Conservation (phyloP, 2,797 vertebrate genomes). For the Mormyrus proboscirostris region DNA sequence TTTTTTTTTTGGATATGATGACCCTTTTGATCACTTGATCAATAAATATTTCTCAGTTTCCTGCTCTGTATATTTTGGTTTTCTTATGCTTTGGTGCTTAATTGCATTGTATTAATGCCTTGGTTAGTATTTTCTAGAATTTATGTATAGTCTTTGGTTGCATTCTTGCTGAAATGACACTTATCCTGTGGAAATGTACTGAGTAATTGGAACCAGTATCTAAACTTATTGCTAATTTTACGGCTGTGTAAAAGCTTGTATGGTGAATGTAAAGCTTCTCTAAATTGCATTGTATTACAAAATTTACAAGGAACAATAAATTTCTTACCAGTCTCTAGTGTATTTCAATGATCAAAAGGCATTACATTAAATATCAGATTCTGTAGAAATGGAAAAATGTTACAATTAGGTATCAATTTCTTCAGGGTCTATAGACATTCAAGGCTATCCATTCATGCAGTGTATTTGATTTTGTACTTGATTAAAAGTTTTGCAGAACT, state of each 20-base stretch:
- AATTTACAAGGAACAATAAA: conserved; percentile 20
- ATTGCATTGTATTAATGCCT: not conserved
- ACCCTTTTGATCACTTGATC: not conserved
- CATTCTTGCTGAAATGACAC: not conserved
- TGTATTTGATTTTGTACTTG: not conserved
- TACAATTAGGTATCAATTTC: not conserved
- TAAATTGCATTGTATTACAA: conserved; percentile 5
- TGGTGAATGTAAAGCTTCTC: conserved; percentile 18
- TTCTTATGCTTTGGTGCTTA: not conserved
- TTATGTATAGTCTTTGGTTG: not conserved
- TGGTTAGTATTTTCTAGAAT: not conserved
- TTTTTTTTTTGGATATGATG: not conserved
- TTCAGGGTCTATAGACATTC: not conserved
- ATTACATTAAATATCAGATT: not conserved
- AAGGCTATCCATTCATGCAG: not conserved
- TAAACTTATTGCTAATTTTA: not conserved
- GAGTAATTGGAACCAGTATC: not conserved
- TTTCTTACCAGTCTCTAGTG: conserved; percentile 6
- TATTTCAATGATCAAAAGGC: not conserved
- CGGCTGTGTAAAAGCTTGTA: not conserved
- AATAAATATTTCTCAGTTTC: not conserved
- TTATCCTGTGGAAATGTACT: conserved; percentile 16
- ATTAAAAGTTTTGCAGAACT: not conserved
- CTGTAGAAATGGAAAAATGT: not conserved
- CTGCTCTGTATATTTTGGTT: conserved; percentile 12